phyloP scores from a whole-genome alignment of 2,113 vertebrate species.

The Andinoacara biseriatus region DNA sequence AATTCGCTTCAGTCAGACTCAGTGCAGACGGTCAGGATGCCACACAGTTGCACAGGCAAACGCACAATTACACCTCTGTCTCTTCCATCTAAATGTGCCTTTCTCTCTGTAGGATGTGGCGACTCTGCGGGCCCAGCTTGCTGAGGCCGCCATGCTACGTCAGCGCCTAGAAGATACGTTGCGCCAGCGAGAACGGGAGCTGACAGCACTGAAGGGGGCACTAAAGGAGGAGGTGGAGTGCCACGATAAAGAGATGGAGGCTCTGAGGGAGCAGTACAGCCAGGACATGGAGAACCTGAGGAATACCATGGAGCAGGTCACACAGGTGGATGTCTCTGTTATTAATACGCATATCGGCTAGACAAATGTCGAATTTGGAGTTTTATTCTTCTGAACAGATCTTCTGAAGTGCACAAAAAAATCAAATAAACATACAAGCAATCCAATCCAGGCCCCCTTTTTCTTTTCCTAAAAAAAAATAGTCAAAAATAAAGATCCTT shows the following conservation, averaged over 20 bases:
- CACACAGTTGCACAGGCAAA: neutral
- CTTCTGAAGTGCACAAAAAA: neutral
- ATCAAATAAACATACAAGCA: neutral
- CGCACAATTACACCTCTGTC: neutral
- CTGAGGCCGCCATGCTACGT: constrained; percentile 78
- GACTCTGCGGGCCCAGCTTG: constrained; percentile 84
- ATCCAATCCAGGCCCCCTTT: neutral
- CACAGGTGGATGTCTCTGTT: constrained; percentile 78
- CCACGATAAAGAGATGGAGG: constrained; percentile 82
- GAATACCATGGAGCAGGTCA: constrained; percentile 85
- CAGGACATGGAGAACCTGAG: constrained; percentile 86
- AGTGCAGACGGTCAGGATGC: constrained; percentile 59
- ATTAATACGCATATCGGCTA: neutral
- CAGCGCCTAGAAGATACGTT: constrained; percentile 87
- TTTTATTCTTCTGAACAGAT: neutral
- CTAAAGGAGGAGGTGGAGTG: constrained; percentile 84
- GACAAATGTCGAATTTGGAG: neutral
- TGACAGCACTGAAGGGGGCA: constrained; percentile 83
- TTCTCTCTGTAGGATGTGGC: constrained; percentile 81
- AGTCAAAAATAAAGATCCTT: neutral
- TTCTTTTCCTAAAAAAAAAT: neutral
- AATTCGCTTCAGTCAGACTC: constrained; percentile 56
- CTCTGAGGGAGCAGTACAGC: constrained; percentile 86
- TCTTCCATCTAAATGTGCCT: neutral
- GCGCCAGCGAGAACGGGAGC: constrained; percentile 80